phyloP scores from a whole-genome alignment of 2,888 invertebrate species.

The Troides aeacus region DNA sequence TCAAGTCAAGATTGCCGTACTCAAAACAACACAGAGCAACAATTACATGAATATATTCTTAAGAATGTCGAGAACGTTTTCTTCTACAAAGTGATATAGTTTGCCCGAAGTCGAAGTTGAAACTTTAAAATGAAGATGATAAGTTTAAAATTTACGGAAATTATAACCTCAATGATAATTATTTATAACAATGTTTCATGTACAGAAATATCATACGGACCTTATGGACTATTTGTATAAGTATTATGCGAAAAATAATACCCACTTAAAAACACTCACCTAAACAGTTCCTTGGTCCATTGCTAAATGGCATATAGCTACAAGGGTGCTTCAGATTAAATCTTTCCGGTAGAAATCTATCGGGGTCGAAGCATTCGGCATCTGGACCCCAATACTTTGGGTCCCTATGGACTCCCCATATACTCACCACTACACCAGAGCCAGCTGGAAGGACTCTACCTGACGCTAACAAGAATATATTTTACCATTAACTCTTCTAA shows the following conservation, averaged over 20 bases:
- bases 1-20: no score
- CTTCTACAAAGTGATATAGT: no score
- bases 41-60: no score
- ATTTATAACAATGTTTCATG: no score
- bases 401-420: constrained; percentile 78
- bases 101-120: no score
- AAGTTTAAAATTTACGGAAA: no score
- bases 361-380: constrained; percentile 82
- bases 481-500: not conserved
- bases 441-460: constrained; percentile 68
- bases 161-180: no score
- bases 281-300: constrained; percentile 75
- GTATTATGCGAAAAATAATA: not conserved
- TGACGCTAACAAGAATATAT: constrained; percentile 50
- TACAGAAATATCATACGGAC: no score
- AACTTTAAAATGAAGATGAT: no score
- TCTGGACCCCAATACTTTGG: constrained; percentile 80
- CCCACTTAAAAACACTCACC: constrained; percentile 51
- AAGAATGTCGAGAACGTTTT: no score
- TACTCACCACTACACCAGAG: constrained; percentile 66
- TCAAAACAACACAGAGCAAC: no score
- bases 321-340: constrained; percentile 60
- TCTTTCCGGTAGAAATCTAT: constrained; percentile 80
- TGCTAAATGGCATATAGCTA: constrained; percentile 75
- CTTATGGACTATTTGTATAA: not conserved